A percentile compares a stretch with the other conserved stretches of the same genome.
phyloP scores from a whole-genome alignment of 2,888 invertebrate genomes.

The Microplitis deprimator region DNA sequence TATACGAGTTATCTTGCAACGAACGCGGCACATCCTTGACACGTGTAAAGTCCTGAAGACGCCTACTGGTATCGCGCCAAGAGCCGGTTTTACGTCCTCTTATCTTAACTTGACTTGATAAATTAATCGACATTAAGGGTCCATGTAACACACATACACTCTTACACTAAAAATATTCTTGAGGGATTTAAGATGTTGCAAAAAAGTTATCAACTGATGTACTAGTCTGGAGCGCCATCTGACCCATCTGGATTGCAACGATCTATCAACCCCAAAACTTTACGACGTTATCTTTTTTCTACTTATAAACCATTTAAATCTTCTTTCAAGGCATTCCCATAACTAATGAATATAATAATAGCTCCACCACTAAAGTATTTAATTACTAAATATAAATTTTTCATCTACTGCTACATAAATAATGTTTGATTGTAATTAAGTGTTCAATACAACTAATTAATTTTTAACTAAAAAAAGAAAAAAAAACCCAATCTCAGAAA shows the following conservation, averaged over 20 bases:
- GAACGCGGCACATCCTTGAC: slow-evolving; percentile 30
- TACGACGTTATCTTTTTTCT: slow-evolving; percentile 14
- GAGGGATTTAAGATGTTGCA: not conserved
- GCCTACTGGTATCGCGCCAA: slow-evolving; percentile 42
- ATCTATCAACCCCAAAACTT: slow-evolving; percentile 61
- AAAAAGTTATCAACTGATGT: slow-evolving; percentile 23
- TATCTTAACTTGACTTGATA: slow-evolving; percentile 59
- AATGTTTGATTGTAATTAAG: not conserved
- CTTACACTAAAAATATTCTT: slow-evolving; percentile 5
- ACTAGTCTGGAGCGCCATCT: slow-evolving; percentile 50
- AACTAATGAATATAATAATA: not conserved
- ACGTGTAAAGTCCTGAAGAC: slow-evolving; percentile 35
- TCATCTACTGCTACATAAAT: not conserved
- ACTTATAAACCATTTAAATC: slow-evolving; percentile 8
- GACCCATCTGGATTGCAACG: slow-evolving; percentile 62
- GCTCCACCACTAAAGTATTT: not conserved
- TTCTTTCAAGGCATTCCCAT: not conserved
- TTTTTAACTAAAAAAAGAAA: not conserved
- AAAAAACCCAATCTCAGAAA: not conserved
- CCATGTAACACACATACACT: slow-evolving; percentile 19
- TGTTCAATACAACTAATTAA: not conserved
- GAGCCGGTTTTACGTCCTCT: slow-evolving; percentile 47
- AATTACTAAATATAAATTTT: not conserved
- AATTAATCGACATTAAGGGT: slow-evolving; percentile 66
- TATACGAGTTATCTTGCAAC: slow-evolving; percentile 16